Evolutionary conservation across 1,140 invertebrate genomes (phyloP).

Genomic region (Melanaphis sacchari): DNA sequence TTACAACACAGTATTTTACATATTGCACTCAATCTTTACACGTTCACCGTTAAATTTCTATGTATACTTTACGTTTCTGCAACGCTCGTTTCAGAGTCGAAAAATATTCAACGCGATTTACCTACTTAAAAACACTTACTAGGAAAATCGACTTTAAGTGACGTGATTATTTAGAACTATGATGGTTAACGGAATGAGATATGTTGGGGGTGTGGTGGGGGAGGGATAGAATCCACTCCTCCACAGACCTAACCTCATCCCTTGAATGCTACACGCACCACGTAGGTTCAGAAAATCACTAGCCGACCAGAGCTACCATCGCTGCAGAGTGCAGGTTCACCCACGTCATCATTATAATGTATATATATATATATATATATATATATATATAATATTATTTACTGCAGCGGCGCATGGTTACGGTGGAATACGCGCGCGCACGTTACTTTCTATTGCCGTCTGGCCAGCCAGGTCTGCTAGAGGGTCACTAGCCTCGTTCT

Average conservation of each 20-base stretch:
- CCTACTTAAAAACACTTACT: too few relatives aligned
- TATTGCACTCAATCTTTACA: neutral
- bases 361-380: neutral
- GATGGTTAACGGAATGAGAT: neutral
- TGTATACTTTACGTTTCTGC: neutral
- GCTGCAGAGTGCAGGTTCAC: neutral
- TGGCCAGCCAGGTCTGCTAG: neutral
- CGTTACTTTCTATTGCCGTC: slow-evolving; percentile 48
- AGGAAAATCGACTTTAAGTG: neutral
- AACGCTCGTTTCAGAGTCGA: neutral
- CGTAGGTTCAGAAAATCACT: neutral
- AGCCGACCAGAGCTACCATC: neutral
- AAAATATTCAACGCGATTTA: neutral
- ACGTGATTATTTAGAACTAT: neutral
- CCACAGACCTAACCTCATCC: neutral
- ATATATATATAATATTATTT: neutral
- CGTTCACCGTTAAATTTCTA: neutral
- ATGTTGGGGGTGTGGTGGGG: neutral
- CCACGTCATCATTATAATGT: neutral
- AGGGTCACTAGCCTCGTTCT: slow-evolving; percentile 55
- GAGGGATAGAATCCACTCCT: neutral
- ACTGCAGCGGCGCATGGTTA: neutral
- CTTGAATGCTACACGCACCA: neutral
- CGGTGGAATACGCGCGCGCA: neutral
- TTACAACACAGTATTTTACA: too few relatives aligned